Evolutionary conservation across 2,797 vertebrate genomes (phyloP), one percentile per base, ranked within the genome.

Genomic region (Botia kubotai): DNA sequence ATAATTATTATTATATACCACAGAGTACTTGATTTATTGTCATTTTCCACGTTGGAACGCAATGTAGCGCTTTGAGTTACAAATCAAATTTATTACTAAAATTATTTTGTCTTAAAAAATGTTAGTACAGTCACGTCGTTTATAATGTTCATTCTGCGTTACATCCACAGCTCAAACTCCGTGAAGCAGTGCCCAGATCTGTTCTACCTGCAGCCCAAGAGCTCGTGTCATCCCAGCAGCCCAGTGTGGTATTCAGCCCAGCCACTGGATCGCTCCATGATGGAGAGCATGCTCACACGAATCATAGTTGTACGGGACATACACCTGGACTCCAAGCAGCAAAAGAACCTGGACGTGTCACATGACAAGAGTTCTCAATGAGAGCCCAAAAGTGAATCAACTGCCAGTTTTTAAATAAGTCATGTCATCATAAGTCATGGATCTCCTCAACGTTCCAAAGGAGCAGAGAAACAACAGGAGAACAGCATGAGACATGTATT

Each of bases 211-310:
- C 97, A 98, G 80, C 97, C 97, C 0, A 96, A 98, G 87, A 91
- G 93, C 50, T 92, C 94, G 78, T 96, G 94, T 83, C 92, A 93
- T 33, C 93, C 94, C 75, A 92, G 95, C 86, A 98, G 97, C 88
- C 93, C 95, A 67, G 91, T 95, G 91, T 99, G 97, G 98, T 99
- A 95, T 86, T 96, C 96, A 77, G 93, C 94, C 23, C 91, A 96
- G 84, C 94, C 96, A 17, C 91, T 98, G 87, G 96, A 98, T 81
- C 92, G 91, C 16, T 86, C 88, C 83, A 96, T 94, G 65, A 92
- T 99, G 90, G 96, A 98, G 92, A 96, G 94, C 94, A 99, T 99
- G 97, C 93, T 99, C 87, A 96, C 95, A 0, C 93, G 96, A 53
- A 96, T 98, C 89, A 90, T 98, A 84, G 96, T 96, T 70, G 96